Evolutionary conservation across 2,797 vertebrate genomes (phyloP).

Genomic region (Paramormyrops hopkinsi): DNA sequence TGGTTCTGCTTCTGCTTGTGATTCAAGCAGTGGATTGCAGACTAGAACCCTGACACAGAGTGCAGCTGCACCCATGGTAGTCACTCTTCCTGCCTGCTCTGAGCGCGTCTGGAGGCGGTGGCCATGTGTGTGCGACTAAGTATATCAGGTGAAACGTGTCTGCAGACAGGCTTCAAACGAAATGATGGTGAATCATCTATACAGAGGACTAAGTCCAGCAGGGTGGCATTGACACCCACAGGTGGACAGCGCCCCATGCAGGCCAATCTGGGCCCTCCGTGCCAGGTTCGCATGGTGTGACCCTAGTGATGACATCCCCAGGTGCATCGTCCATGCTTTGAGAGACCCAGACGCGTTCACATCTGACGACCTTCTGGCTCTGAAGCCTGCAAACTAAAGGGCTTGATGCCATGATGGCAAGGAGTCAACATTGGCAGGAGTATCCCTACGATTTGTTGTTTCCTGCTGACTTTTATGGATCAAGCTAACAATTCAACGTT

Average conservation of each 20-base stretch:
- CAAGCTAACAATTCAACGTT: background rate
- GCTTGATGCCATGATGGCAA: background rate
- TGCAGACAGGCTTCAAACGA: constrained; percentile 84
- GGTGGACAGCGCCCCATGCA: constrained; percentile 50
- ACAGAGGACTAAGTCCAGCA: constrained; percentile 98
- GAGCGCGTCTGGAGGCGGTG: background rate
- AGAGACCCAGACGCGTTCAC: constrained; percentile 94
- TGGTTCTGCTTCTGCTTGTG: background rate
- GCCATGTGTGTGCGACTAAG: background rate
- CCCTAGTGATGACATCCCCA: constrained; percentile 36
- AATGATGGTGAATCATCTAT: constrained; percentile 95
- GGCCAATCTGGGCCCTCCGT: background rate
- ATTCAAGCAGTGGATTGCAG: constrained; percentile 84
- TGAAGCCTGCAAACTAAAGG: constrained; percentile 85
- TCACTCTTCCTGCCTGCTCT: background rate
- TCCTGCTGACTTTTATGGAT: background rate
- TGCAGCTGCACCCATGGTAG: constrained; percentile 73
- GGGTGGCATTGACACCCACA: constrained; percentile 94
- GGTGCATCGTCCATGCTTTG: constrained; percentile 89
- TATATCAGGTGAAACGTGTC: constrained; percentile 16
- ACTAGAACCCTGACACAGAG: constrained; percentile 89
- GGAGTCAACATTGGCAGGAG: background rate
- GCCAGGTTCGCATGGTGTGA: background rate
- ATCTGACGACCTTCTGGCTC: constrained; percentile 91
- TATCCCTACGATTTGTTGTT: background rate